Base-by-base conservation (phyloP, 2,888 invertebrate species). In the Pogonocherus hispidulus region DNA sequence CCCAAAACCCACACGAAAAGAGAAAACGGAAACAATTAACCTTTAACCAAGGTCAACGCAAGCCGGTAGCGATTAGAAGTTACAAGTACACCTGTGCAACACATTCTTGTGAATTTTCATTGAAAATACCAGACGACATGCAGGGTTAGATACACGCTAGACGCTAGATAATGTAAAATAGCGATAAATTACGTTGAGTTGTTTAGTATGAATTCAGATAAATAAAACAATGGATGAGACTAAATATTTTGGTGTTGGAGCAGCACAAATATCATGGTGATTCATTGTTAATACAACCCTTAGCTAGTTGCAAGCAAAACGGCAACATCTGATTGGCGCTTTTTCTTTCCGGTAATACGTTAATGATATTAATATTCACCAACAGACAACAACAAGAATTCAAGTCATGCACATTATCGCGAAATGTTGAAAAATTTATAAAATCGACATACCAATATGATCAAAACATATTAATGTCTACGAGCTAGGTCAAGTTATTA, bases 11-110 rank as follows among this genome's bases (percentile, higher is more conserved):
- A 23, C 37, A 20, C 47, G 59, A 49, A 59, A 47, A 59, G 35
- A 19, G 11, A 32, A 55, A 55, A 18, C 47, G 16, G 11, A 47
- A 19, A 47, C 32, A 59, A 59, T 59, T 59, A 59, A 59, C 47
- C 59, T 19, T 32, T 19, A 19, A 59, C 16, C 32, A 59, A 49
- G 59, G 47, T 35, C 16, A 47, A 27, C 16, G n/a, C 47, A 41
- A 59, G 44, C 47, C 23, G 59, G 35, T 27, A 47, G 59, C 47
- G 47, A 59, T 59, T 59, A 59, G 47, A 23, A 47, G 59, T 59
- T 59, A 57, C 27, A 27, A n/a, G 14, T 14, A 59, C 59, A 59
- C 59, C 59, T 59, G 59, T 59, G 59, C 47, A 59, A 32, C 59
- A 57, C 41, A 59, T 32, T 27, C 59, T 59, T 59, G 47, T 49